phyloP scores from a whole-genome alignment of 2,888 invertebrate species.

The Amblyjoppa proteus region DNA sequence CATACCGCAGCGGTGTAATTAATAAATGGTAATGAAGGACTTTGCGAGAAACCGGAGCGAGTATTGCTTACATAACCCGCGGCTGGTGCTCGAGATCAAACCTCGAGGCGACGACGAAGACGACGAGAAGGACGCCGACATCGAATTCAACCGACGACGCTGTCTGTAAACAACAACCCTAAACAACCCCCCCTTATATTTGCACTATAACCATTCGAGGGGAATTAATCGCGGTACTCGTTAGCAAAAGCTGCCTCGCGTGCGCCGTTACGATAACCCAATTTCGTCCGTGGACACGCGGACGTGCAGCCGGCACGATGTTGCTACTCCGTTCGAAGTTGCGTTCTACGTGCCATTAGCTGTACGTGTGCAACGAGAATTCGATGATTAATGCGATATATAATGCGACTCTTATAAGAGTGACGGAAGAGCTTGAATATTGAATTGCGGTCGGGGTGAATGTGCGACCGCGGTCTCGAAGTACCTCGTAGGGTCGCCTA shows the following conservation, averaged over 20 bases:
- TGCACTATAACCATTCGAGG: conserved; percentile 61
- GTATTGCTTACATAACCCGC: conserved; percentile 69
- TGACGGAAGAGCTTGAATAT: not conserved
- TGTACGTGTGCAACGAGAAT: not conserved
- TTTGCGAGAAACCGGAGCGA: conserved; percentile 59
- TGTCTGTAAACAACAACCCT: conserved; percentile 22
- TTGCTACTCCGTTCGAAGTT: conserved; percentile 28
- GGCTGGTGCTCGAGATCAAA: conserved; percentile 62
- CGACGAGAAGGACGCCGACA: conserved; percentile 23
- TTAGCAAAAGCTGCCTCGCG: conserved; percentile 58
- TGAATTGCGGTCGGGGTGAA: not conserved
- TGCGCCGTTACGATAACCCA: conserved; percentile 44
- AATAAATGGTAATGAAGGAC: conserved; percentile 69
- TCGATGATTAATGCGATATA: not conserved
- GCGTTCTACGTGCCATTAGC: not conserved
- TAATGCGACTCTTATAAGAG: not conserved
- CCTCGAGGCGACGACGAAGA: conserved; percentile 54
- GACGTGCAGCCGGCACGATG: conserved; percentile 14
- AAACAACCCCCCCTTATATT: conserved; percentile 46
- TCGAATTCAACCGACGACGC: conserved; percentile 23
- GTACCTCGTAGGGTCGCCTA: not conserved
- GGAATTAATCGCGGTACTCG: conserved; percentile 66
- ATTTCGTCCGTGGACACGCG: conserved; percentile 15
- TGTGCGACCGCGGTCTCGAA: not conserved
- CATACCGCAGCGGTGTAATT: conserved; percentile 65